Percentiles rank a stretch among this genome's conserved stretches.
Evolutionary conservation across 2,113 vertebrate species (phyloP).

Genomic region (Festucalex cinctus): DNA sequence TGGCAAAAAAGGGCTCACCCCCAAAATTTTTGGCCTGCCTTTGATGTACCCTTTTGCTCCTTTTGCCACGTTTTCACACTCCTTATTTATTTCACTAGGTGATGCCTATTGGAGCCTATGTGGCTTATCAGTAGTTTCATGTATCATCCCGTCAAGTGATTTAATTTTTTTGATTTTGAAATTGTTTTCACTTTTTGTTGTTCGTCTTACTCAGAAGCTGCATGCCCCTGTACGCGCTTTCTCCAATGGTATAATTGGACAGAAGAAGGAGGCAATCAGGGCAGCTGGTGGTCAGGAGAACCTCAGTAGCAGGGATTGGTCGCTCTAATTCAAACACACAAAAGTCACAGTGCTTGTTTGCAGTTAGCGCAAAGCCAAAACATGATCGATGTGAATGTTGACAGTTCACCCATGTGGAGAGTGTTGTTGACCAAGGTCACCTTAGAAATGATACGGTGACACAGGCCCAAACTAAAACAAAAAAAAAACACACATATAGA

Average conservation of each 20-base stretch:
- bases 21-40: too few relatives aligned
- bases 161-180: too few relatives aligned
- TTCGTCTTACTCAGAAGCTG: constrained; percentile 45
- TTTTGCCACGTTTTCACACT: too few relatives aligned
- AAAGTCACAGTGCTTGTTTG: background rate
- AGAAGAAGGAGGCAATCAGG: constrained; percentile 29
- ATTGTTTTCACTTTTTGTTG: background rate
- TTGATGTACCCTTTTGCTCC: too few relatives aligned
- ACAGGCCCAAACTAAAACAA: constrained; percentile 16
- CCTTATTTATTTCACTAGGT: too few relatives aligned
- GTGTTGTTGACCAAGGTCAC: constrained; percentile 16
- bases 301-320: fast-evolving
- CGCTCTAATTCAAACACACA: constrained; percentile 13
- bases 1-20: too few relatives aligned
- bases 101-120: too few relatives aligned
- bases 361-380: constrained; percentile 6
- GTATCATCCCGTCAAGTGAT: too few relatives aligned
- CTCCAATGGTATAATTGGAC: background rate
- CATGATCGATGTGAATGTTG: background rate
- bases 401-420: constrained; percentile 24
- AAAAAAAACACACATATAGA: background rate
- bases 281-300: constrained; percentile 33
- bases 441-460: background rate
- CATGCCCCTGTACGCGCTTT: background rate
- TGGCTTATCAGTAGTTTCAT: too few relatives aligned